These are phyloP conservation scores for Pollicipes pollicipes DNA, from an alignment of 1,140 invertebrate genomes.

Conservation along the genomic window DNA sequence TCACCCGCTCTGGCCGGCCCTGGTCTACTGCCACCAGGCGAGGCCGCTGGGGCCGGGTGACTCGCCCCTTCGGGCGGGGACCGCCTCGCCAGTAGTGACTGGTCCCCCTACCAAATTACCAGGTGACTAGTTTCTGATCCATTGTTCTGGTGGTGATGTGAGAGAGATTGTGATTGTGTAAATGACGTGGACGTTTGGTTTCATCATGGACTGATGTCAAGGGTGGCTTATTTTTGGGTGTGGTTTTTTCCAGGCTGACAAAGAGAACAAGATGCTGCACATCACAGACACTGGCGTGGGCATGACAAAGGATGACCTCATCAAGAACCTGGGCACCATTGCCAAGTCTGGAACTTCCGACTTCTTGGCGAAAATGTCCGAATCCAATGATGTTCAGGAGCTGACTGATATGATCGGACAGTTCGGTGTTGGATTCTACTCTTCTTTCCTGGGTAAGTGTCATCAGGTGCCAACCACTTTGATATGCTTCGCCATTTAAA, in stretches of 20 bases:
- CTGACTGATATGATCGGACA: slow-evolving; percentile 79
- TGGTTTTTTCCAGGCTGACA: slow-evolving; percentile 47
- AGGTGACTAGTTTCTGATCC: too few species aligned
- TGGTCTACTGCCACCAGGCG: too few species aligned
- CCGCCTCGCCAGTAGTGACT: too few species aligned
- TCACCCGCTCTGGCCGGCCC: too few species aligned
- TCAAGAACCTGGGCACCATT: slow-evolving; percentile 95
- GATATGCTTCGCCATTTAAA: too few species aligned
- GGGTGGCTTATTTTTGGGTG: background rate
- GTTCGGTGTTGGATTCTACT: slow-evolving; percentile 97
- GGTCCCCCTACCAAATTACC: too few species aligned
- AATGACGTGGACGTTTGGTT: too few species aligned
- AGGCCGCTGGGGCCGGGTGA: too few species aligned
- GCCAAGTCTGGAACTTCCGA: slow-evolving; percentile 98
- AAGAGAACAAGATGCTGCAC: slow-evolving; percentile 81
- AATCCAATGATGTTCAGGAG: slow-evolving; percentile 27
- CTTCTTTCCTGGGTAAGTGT: slow-evolving; percentile 59
- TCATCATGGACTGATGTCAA: too few species aligned
- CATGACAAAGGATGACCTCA: slow-evolving; percentile 88
- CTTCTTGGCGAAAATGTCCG: slow-evolving; percentile 86
- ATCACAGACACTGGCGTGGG: slow-evolving; percentile 95
- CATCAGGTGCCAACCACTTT: slow-evolving; percentile 1
- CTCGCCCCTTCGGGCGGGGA: too few species aligned
- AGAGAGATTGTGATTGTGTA: too few species aligned
- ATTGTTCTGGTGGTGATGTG: too few species aligned